These are phyloP conservation scores for Conchocele bisecta DNA, from an alignment of 2,888 invertebrate species.

Conservation along the genomic window DNA sequence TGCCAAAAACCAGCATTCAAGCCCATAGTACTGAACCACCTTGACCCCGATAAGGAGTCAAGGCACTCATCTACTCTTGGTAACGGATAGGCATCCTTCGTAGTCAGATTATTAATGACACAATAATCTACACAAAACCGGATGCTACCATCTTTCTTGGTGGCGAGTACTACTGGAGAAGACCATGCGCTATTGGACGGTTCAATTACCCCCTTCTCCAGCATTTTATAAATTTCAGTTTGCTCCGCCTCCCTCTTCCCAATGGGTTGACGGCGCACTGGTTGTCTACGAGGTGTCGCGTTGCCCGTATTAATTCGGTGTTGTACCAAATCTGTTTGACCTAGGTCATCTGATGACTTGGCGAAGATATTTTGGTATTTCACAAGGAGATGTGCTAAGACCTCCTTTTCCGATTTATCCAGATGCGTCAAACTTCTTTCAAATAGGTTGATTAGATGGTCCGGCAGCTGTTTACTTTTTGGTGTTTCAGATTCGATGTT, in stretches of 20 bases:
- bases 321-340: conserved; percentile 5
- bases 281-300: conserved; percentile 34
- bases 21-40: conserved; percentile 53
- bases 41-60: conserved; percentile 36
- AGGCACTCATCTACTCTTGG: conserved; percentile 56
- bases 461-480: not conserved
- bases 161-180: conserved; percentile 48
- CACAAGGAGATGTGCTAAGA: not conserved
- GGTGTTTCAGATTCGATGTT: not conserved
- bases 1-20: conserved; percentile 62
- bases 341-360: not conserved
- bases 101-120: conserved; percentile 55
- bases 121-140: conserved; percentile 52
- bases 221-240: conserved; percentile 41
- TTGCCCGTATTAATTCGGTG: conserved; percentile 33
- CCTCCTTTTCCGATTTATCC: no score
- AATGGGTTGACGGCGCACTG: conserved; percentile 20
- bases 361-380: conserved; percentile 3
- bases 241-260: conserved; percentile 19
- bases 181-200: conserved; percentile 40
- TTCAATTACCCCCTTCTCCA: conserved; percentile 41
- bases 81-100: conserved; percentile 57
- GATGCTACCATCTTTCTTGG: conserved; percentile 33
- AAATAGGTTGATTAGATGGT: not conserved
- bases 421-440: no score